Conservation (phyloP, 2,113 vertebrate species). For the Micromys minutus region DNA sequence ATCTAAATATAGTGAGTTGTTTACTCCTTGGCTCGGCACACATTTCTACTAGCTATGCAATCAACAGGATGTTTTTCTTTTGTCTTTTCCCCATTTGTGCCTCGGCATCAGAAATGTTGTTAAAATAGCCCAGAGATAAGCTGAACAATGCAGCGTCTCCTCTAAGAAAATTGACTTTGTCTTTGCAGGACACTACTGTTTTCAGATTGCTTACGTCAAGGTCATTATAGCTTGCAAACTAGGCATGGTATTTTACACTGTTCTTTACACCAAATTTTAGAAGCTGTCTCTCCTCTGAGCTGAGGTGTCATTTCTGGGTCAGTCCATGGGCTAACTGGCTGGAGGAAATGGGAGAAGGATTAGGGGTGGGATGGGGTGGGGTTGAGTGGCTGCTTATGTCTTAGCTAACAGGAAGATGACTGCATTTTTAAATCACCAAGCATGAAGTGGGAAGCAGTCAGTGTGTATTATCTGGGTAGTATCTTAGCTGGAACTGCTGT, state of each 20-base stretch:
- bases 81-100: slow-evolving; percentile 52
- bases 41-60: slow-evolving; percentile 24
- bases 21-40: slow-evolving; percentile 14
- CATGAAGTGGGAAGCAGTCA: not conserved
- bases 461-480: not conserved
- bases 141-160: not conserved
- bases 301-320: not conserved
- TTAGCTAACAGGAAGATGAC: not conserved
- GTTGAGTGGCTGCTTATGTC: not conserved
- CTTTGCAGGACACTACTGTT: not conserved
- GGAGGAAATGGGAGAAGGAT: not conserved
- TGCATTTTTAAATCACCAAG: not conserved
- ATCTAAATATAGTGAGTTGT: slow-evolving; percentile 60
- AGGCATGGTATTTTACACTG: not conserved
- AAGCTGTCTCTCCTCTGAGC: not conserved
- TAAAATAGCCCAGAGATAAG: slow-evolving; percentile 49
- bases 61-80: slow-evolving; percentile 72
- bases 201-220: not conserved
- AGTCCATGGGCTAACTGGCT: not conserved
- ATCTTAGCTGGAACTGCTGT: not conserved
- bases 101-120: slow-evolving; percentile 36
- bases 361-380: not conserved
- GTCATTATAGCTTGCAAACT: not conserved
- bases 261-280: not conserved
- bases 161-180: slow-evolving; percentile 45